Evolutionary conservation across 2,888 invertebrate genomes (phyloP).

Genomic region (Heteromyza rotundicornis): DNA sequence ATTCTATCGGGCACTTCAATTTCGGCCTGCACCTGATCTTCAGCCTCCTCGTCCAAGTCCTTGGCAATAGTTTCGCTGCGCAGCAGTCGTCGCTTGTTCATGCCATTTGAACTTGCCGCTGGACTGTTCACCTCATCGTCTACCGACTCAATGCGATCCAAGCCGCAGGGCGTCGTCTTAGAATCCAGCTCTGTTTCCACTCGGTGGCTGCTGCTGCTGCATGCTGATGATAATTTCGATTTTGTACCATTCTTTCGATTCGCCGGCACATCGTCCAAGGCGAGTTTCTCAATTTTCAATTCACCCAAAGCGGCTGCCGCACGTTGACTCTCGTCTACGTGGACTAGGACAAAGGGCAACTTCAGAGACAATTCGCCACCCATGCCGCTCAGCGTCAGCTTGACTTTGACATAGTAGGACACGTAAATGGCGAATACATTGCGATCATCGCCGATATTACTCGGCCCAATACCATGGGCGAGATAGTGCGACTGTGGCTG

Average conservation of each 20-base stretch:
- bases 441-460: constrained; percentile 66
- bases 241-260: constrained; percentile 36
- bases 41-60: constrained; percentile 47
- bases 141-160: constrained; percentile 47
- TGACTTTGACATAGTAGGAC: constrained; percentile 89
- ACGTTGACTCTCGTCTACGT: constrained; percentile 60
- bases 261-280: constrained; percentile 50
- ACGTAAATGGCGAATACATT: constrained; percentile 92
- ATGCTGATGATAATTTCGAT: constrained; percentile 10
- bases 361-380: constrained; percentile 81
- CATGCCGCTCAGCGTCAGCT: constrained; percentile 79
- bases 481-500: constrained; percentile 20
- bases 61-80: constrained; percentile 56
- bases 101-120: constrained; percentile 12
- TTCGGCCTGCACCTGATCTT: constrained; percentile 13
- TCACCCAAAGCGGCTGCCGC: constrained; percentile 29
- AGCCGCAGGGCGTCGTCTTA: background rate
- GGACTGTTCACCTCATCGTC: constrained; percentile 45
- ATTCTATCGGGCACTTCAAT: background rate
- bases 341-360: constrained; percentile 80
- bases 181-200: background rate
- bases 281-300: constrained; percentile 38
- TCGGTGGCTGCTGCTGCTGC: background rate
- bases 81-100: constrained; percentile 44
- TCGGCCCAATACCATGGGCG: constrained; percentile 63